Percentiles rank a stretch among this genome's conserved stretches.
Evolutionary conservation across 2,888 invertebrate genomes (phyloP).

Genomic region (Eristalis tenax): DNA sequence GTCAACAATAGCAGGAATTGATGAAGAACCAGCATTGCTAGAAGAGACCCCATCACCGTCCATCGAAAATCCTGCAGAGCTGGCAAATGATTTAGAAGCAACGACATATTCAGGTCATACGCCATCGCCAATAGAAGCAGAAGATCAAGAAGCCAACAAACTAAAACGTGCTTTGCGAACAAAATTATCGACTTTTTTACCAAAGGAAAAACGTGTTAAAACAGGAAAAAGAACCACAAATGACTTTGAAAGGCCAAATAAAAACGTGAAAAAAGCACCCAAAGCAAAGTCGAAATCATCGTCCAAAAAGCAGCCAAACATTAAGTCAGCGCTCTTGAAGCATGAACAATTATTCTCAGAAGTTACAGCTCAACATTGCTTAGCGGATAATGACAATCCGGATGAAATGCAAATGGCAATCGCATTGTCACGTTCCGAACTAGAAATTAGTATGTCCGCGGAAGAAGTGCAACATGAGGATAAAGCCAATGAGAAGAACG

Average conservation of each 20-base stretch:
- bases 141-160: neutral
- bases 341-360: constrained; percentile 79
- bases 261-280: constrained; percentile 38
- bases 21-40: neutral
- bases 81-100: neutral
- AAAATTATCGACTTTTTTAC: constrained; percentile 73
- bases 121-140: neutral
- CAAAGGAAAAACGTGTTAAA: constrained; percentile 49
- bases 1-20: neutral
- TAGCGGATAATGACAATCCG: constrained; percentile 83
- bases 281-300: constrained; percentile 52
- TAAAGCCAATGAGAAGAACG: constrained; percentile 70
- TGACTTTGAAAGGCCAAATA: constrained; percentile 72
- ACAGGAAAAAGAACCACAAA: constrained; percentile 37
- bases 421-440: constrained; percentile 85
- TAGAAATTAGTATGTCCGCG: constrained; percentile 73
- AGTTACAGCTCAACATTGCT: constrained; percentile 78
- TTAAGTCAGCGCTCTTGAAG: constrained; percentile 77
- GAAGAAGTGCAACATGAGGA: constrained; percentile 70
- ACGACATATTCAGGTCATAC: neutral
- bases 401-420: constrained; percentile 87
- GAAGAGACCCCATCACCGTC: neutral
- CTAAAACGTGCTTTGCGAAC: constrained; percentile 61
- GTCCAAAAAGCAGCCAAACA: constrained; percentile 76
- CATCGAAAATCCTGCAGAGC: neutral